phyloP scores from a whole-genome alignment of 2,888 invertebrate species.

The Morinoia aosen region DNA sequence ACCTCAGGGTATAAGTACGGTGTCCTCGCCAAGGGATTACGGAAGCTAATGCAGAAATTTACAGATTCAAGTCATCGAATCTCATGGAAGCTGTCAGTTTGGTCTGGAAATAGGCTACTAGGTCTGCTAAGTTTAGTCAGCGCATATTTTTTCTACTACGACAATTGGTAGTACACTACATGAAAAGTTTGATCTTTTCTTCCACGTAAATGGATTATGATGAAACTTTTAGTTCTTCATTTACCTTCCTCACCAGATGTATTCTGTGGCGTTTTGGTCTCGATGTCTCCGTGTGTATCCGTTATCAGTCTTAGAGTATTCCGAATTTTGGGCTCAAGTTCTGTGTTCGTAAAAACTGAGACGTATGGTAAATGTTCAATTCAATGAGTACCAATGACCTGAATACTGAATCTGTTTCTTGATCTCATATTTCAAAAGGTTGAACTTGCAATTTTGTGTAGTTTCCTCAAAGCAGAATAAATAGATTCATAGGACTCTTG shows the following conservation, averaged over 20 bases:
- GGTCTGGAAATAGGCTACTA: neutral
- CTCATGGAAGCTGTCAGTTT: neutral
- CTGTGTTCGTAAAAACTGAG: neutral
- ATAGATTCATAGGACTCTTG: neutral
- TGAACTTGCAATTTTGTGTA: neutral
- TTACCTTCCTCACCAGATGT: neutral
- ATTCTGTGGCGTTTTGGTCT: neutral
- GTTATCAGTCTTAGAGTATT: neutral
- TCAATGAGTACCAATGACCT: neutral
- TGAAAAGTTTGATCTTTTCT: neutral
- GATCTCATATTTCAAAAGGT: neutral
- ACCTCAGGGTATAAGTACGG: neutral
- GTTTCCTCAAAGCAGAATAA: neutral
- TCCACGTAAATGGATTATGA: neutral
- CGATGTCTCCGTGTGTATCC: neutral
- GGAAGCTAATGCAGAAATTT: neutral
- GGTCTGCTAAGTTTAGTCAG: neutral
- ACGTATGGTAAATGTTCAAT: neutral
- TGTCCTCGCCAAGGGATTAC: neutral
- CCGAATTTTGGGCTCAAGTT: neutral
- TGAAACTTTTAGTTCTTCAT: neutral
- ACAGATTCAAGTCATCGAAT: neutral
- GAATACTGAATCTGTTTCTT: neutral
- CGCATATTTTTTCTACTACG: neutral
- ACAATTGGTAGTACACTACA: neutral